Evolutionary conservation across 2,888 invertebrate genomes (phyloP).

Genomic region (Tachina fera): DNA sequence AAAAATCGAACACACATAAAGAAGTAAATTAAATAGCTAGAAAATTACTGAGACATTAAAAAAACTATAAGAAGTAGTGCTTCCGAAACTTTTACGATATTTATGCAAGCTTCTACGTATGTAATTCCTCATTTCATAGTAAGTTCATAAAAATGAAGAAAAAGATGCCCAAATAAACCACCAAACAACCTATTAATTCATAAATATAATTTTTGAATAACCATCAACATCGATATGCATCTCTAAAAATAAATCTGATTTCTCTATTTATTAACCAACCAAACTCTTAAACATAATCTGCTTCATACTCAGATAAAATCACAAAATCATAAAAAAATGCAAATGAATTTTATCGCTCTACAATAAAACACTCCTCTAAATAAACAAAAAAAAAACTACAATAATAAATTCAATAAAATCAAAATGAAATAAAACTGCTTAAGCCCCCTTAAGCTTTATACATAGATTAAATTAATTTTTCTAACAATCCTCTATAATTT

Average conservation of each 20-base stretch:
- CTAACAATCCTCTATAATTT: conserved; percentile 38
- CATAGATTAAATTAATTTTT: conserved; percentile 44
- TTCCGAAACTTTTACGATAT: too few relatives aligned
- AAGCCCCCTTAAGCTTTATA: conserved; percentile 46
- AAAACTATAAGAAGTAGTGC: too few relatives aligned
- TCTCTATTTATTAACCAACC: neutral
- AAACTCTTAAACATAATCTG: neutral
- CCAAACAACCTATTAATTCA: too few relatives aligned
- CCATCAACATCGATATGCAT: too few relatives aligned
- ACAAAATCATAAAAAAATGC: neutral
- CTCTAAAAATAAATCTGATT: neutral
- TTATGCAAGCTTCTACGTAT: too few relatives aligned
- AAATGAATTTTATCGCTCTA: neutral
- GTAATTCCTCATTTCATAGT: too few relatives aligned
- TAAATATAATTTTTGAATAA: too few relatives aligned
- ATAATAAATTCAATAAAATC: conserved; percentile 21
- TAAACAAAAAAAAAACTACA: neutral
- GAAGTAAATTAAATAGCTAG: too few relatives aligned
- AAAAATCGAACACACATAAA: too few relatives aligned
- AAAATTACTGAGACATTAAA: too few relatives aligned
- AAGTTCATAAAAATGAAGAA: too few relatives aligned
- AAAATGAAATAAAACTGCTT: conserved; percentile 2
- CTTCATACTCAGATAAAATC: neutral
- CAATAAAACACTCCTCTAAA: conserved; percentile 46
- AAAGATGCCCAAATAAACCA: too few relatives aligned